Percentiles rank a stretch among this genome's conserved stretches.
Evolutionary conservation across 2,888 invertebrate genomes (phyloP).

Genomic region (Tolmerus cingulatus): DNA sequence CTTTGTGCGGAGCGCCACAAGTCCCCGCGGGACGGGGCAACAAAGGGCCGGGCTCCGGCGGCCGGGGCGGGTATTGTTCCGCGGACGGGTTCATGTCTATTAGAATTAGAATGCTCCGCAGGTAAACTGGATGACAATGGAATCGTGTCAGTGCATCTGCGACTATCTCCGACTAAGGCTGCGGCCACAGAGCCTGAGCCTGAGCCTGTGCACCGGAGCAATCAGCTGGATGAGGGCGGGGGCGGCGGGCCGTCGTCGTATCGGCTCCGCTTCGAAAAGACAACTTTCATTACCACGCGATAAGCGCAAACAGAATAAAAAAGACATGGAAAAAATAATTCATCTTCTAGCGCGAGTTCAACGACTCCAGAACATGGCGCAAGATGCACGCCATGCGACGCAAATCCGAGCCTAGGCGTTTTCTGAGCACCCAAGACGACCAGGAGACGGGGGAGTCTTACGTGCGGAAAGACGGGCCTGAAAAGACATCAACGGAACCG

Average conservation of each 20-base stretch:
- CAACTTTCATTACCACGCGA: conserved; percentile 11
- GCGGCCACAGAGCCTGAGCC: neutral
- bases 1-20: neutral
- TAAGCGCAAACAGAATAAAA: neutral
- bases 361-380: neutral
- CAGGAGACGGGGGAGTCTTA: neutral
- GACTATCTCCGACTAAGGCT: neutral
- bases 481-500: neutral
- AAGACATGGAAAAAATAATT: neutral
- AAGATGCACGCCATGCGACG: conserved; percentile 14
- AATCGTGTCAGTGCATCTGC: conserved; percentile 30
- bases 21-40: neutral
- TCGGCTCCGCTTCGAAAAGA: neutral
- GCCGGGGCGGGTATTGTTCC: neutral
- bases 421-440: neutral
- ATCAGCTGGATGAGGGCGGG: neutral
- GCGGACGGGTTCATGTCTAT: neutral
- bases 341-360: neutral
- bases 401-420: neutral
- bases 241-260: neutral
- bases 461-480: neutral
- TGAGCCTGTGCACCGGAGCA: conserved; percentile 15
- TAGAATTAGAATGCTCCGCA: conserved; percentile 17
- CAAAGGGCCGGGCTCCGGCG: neutral
- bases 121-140: conserved; percentile 35